Evolutionary conservation across 2,888 invertebrate species (phyloP), one percentile per base, ranked within the genome.

Genomic region (Odontothrips loti): DNA sequence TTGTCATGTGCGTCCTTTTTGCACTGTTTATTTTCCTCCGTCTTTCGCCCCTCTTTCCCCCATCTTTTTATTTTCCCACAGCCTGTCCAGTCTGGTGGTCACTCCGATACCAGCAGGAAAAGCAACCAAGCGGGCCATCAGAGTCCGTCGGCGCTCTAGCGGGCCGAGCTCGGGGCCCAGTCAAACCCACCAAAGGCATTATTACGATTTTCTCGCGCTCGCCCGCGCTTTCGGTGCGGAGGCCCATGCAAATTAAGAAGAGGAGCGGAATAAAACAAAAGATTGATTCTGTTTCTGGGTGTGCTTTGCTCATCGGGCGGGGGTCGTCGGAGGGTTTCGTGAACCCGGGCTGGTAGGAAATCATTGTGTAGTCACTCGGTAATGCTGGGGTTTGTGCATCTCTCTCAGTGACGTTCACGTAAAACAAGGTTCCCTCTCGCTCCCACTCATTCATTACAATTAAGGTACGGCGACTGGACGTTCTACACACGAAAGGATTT

Each of bases 361-460:
- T n/a, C 20, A 58, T 58, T 58, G n/a, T 17, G 58, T 15, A 58
- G 58, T 17, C 58, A 6, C 58, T 0, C 68, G 27, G 68, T 68
- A 68, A 68, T 68, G 68, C 68, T 9, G 23, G 68, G 68, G 20
- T 68, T 68, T 68, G n/a, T n/a, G 68, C 68, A 23, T 23, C n/a
- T 68, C 68, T 43, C 34, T 43, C 34, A 43, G 34, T 43, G 34
- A 43, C 34, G 34, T 43, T 43, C 3, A 43, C 34, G 34, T 43
- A 6, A 43, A 43, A 43, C 34, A 6, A 43, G 34, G 6, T 23
- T 23, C 68, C 27, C 68, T 68, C 68, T 68, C 68, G 20, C 68
- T 23, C 68, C 23, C 68, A 68, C 23, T 68, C 68, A 23, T 23
- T 68, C 68, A 68, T 68, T 68, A 68, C 68, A 68, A 68, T 68